Conservation (phyloP, 2,797 vertebrate genomes). For the Alectoris magna region DNA sequence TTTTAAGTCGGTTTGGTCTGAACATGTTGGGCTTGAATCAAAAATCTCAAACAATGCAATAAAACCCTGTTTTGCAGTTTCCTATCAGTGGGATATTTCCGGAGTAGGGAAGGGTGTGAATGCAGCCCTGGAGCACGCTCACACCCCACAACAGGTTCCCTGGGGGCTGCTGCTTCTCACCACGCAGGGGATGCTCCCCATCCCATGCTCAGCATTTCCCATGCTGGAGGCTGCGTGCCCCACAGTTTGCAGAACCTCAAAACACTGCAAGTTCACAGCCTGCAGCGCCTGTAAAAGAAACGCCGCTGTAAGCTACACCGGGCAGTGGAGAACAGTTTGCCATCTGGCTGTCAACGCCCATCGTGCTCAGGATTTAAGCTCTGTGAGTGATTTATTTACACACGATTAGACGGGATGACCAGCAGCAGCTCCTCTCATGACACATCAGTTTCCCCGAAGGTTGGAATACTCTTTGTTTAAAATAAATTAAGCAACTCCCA, state of each 20-base stretch:
- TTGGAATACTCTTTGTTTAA: not conserved
- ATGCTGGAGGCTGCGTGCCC: not conserved
- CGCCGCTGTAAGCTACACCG: accelerated
- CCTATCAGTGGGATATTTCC: conserved; percentile 31
- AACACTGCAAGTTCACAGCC: not conserved
- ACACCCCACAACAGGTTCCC: not conserved
- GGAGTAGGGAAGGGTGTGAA: conserved; percentile 43
- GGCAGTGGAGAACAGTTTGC: not conserved
- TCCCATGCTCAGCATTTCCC: not conserved
- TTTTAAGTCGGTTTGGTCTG: not conserved
- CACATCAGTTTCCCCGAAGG: not conserved
- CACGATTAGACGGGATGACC: not conserved
- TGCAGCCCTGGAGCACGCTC: not conserved
- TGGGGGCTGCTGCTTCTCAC: not conserved
- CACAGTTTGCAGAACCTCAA: not conserved
- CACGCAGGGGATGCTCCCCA: not conserved
- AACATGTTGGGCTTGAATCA: not conserved
- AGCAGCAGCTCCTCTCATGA: not conserved
- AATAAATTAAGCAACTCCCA: not conserved
- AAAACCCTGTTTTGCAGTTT: conserved; percentile 30
- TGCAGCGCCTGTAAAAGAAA: not conserved
- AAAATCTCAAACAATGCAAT: conserved; percentile 36
- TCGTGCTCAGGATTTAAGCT: not conserved
- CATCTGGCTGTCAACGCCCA: not conserved
- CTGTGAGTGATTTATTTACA: not conserved